A percentile compares a stretch with the other conserved stretches of the same genome.
phyloP scores from a whole-genome alignment of 2,113 vertebrate species.

The Prunella himalayana region DNA sequence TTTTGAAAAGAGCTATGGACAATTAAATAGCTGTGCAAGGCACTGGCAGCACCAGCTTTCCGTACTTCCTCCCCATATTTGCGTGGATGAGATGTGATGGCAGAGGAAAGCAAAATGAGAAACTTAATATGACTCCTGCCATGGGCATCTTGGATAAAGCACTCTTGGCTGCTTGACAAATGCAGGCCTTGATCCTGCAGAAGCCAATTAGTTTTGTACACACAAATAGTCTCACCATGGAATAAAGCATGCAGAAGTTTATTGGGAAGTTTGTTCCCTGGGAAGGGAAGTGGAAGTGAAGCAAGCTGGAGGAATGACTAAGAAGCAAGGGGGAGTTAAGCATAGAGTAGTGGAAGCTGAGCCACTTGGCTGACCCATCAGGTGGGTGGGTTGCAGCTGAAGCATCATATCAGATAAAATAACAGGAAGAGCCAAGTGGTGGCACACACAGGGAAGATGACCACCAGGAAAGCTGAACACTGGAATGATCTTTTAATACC shows the following conservation, averaged over 20 bases:
- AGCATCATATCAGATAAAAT: not conserved
- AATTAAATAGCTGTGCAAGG: not conserved
- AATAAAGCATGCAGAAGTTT: not conserved
- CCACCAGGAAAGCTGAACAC: not conserved
- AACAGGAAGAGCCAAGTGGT: not conserved
- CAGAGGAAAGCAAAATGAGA: not conserved
- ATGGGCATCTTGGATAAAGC: not conserved
- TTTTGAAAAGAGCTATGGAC: not conserved
- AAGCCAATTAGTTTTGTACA: not conserved
- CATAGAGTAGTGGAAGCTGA: not conserved
- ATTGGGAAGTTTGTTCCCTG: not conserved
- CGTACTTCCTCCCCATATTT: not conserved
- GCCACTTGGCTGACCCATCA: not conserved
- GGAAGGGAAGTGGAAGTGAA: slow-evolving; percentile 13
- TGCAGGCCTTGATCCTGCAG: not conserved
- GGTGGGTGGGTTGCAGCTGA: not conserved
- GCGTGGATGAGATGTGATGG: not conserved
- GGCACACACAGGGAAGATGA: not conserved
- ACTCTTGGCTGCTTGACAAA: not conserved
- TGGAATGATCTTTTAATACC: not conserved
- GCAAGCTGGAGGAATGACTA: not conserved
- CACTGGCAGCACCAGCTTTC: not conserved
- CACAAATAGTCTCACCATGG: not conserved
- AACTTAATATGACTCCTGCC: not conserved
- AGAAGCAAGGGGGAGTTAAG: not conserved